Evolutionary conservation across 2,797 vertebrate genomes (phyloP), one percentile per base, ranked within the genome.

Genomic region (Mallotus villosus): DNA sequence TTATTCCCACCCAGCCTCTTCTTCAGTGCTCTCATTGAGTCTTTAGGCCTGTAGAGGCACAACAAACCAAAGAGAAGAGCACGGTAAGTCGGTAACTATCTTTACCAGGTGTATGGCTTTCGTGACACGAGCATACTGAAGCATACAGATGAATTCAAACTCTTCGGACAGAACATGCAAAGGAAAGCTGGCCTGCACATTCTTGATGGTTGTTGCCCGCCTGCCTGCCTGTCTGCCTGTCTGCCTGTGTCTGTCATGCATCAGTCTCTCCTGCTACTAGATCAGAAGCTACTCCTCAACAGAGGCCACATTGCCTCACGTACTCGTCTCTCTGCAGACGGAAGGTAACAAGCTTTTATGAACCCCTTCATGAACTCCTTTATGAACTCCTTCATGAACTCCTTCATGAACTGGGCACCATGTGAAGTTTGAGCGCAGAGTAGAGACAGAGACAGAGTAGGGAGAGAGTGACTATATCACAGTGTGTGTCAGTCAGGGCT

Each of bases 1-100:
- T 88, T 90, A 83, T 94, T 94, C 72, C 93, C 94, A 0, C 89
- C 93, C 71, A 94, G 85, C 58, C 94, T 90, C 82, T 67, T 67
- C 46, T 72, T 72, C 27, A 65, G 53, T 5, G 61, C 46, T 8
- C 61, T 53, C 27, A 72, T 70, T 34, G 68, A 22, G 17, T 46
- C 37, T 34, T 46, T 60, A 22, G 68, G 68, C 24, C 55, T 60
- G 68, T 16, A 27, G 51, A 4, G 25, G 53, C 32, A 46, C 32
- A 46, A 46, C 32, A 63, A 12, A 63, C 11, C 57, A 59, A 21
- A 21, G 57, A 21, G 57, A 57, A 57, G 41, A 46, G 41, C 41
- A 8, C 32, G 32, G 32, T 46, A 12, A 46, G 11, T 2, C 32
- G 32, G 32, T 46, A 12, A 46, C 41, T 2, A 8, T 6, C 6